A percentile compares a stretch with the other conserved stretches of the same genome.
Conservation (phyloP, 53 echinoderm and acorn worm genomes). For the Echinometra lucunter region DNA sequence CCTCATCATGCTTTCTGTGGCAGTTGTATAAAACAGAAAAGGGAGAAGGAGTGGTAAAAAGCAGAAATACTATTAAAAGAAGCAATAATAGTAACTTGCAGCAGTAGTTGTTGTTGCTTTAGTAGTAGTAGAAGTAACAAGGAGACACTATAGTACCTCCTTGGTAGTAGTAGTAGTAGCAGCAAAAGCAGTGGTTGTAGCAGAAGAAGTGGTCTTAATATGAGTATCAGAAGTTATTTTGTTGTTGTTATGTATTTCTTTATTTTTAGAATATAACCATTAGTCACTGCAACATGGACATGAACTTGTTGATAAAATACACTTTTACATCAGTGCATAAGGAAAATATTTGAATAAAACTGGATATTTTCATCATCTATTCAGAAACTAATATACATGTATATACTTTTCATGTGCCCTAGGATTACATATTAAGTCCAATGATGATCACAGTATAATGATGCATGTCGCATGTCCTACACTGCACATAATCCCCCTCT, state of each 20-base stretch:
- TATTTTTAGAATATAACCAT: too few relatives aligned
- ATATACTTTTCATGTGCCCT: too few relatives aligned
- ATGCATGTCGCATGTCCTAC: neutral
- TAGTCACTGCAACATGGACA: too few relatives aligned
- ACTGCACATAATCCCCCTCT: neutral
- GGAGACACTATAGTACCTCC: too few relatives aligned
- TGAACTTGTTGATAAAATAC: too few relatives aligned
- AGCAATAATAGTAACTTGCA: neutral
- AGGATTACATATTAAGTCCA: too few relatives aligned
- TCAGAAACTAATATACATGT: neutral
- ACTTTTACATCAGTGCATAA: too few relatives aligned
- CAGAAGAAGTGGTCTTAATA: neutral
- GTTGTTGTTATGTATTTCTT: too few relatives aligned
- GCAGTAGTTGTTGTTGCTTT: neutral
- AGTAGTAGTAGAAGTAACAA: slow-evolving; percentile 1
- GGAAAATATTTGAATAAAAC: neutral
- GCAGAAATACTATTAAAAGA: neutral
- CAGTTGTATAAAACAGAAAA: neutral
- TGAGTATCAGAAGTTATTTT: neutral
- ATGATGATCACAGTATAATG: too few relatives aligned
- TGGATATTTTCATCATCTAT: neutral
- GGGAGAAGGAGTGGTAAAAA: neutral
- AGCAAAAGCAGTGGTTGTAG: neutral
- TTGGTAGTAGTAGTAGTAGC: neutral
- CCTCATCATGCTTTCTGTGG: too few relatives aligned